Base-by-base conservation (phyloP, 2,113 vertebrate species). In the Pontoporia blainvillei region DNA sequence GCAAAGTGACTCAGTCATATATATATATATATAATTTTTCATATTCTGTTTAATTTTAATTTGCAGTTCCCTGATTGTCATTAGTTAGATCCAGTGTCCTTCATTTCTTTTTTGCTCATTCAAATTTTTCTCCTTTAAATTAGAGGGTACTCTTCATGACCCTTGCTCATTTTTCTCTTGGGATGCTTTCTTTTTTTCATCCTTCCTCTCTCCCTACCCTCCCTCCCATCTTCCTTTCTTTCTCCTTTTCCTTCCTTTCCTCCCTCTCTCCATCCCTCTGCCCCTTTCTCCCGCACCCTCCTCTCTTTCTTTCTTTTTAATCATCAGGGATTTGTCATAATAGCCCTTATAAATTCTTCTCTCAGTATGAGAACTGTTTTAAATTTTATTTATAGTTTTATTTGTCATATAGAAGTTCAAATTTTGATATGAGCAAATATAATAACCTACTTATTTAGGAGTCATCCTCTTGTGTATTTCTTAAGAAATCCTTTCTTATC, bases 401-500 rank as follows among this genome's bases (percentile, higher is more conserved):
- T 44, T 69, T 91, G 36, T 46, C 34, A 41, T 21, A 62, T 2
- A 69, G 13, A 39, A 81, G 29, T 39, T 93, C 69, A 89, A 41
- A 64, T 39, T 73, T 75, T 34, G 15, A 67, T 72, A 10, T 39
- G 59, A 93, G 29, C 23, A 67, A 84, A 54, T 64, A 79, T 8
- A 82, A 39, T 86, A 64, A 73, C 62, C 7, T 13, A 49, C 21
- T 91, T 62, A 86, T 27, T 72, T 71, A 41, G 36, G 20, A 91
- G 36, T 93, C 21, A 86, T 52, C 6, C 41, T 59, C 4, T 72
- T 67, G 20, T 67, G 20, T 46, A 41, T 87, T 79, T 93, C 72
- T 83, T 34, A 76, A 76, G 14, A 44, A 86, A 87, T 79, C 7
- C 10, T 91, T 67, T 85, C 31, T 89, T 89, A 89, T 29, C 18